These are phyloP conservation scores for Altica lythri DNA, from an alignment of 2,888 invertebrate species.

Conservation along the genomic window DNA sequence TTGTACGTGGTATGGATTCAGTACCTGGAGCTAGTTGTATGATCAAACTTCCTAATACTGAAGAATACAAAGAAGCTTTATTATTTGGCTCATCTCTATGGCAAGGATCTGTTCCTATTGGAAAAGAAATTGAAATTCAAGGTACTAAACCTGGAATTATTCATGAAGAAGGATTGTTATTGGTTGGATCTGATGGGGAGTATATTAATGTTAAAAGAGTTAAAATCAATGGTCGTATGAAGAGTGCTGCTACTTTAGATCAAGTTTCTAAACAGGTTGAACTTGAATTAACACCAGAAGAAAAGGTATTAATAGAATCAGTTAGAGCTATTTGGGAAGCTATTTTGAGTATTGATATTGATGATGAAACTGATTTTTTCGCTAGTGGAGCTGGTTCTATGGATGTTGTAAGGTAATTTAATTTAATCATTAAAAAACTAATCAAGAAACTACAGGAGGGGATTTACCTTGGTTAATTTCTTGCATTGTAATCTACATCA, in stretches of 20 bases:
- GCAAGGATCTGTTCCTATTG: constrained; percentile 62
- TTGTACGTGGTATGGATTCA: constrained; percentile 91
- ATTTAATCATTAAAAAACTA: not conserved
- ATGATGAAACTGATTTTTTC: constrained; percentile 89
- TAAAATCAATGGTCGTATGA: constrained; percentile 68
- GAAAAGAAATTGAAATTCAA: constrained; percentile 64
- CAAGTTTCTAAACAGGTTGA: constrained; percentile 62
- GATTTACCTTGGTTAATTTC: too few species aligned
- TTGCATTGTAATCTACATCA: too few species aligned
- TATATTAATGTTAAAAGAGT: constrained; percentile 63
- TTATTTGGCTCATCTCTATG: constrained; percentile 83
- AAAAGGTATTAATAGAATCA: constrained; percentile 68
- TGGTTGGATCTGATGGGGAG: constrained; percentile 80
- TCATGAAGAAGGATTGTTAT: constrained; percentile 77
- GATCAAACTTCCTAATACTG: constrained; percentile 49
- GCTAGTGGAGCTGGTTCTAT: constrained; percentile 95
- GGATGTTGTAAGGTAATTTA: constrained; percentile 80
- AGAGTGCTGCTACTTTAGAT: constrained; percentile 78
- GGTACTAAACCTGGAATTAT: constrained; percentile 71
- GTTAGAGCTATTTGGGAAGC: constrained; percentile 79
- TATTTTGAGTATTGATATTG: constrained; percentile 77
- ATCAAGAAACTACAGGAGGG: too few species aligned
- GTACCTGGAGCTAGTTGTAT: constrained; percentile 85
- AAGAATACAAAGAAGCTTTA: constrained; percentile 68
- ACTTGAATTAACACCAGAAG: constrained; percentile 74